Percentiles rank a stretch among this genome's conserved stretches.
These are phyloP conservation scores for Thera obeliscata DNA, from an alignment of 2,888 invertebrate genomes.

Conservation along the genomic window DNA sequence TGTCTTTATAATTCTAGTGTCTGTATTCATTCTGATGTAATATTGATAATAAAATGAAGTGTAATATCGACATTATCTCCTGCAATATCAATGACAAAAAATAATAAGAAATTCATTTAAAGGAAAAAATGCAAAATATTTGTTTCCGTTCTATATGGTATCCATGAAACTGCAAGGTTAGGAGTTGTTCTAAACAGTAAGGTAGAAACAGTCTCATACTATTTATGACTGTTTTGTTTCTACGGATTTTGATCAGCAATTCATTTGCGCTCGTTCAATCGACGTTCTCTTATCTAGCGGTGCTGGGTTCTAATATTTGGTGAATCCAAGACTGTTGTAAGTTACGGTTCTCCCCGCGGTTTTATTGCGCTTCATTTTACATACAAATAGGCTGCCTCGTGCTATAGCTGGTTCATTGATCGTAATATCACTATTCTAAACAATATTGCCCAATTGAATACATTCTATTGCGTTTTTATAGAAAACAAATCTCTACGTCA, in stretches of 20 bases:
- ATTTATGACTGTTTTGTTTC: background rate
- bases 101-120: no score
- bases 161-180: no score
- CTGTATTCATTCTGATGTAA: no score
- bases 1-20: no score
- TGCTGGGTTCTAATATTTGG: constrained; percentile 57
- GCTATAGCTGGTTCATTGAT: constrained; percentile 52
- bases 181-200: no score
- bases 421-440: constrained; percentile 40
- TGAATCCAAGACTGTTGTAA: constrained; percentile 64
- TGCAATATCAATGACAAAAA: no score
- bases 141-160: no score
- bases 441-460: constrained; percentile 34
- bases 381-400: constrained; percentile 67
- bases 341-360: constrained; percentile 56
- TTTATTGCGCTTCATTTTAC: constrained; percentile 71
- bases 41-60: no score
- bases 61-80: no score
- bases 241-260: background rate
- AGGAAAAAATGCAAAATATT: no score
- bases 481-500: background rate
- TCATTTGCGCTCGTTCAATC: no score
- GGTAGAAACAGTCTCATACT: background rate
- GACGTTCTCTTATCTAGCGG: constrained; percentile 10
- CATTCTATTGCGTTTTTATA: background rate